Percentiles rank a stretch among this genome's conserved stretches.
These are phyloP conservation scores for Hafferia zeledoni DNA, from an alignment of 2,797 vertebrate species.

Conservation along the genomic window DNA sequence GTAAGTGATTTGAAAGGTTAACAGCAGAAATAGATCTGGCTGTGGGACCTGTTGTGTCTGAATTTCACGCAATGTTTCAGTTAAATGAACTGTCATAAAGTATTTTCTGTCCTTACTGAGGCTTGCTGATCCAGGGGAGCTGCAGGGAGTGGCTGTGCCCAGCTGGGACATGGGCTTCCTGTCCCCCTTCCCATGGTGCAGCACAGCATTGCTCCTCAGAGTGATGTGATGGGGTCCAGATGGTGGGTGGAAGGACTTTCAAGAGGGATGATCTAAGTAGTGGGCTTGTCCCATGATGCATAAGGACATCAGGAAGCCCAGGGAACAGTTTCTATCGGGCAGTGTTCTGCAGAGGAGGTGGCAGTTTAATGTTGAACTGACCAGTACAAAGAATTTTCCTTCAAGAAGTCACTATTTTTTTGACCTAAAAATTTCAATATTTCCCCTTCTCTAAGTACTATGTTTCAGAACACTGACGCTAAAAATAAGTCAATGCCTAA, in stretches of 20 bases:
- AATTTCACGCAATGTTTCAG: neutral
- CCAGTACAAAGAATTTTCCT: neutral
- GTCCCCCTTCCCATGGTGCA: neutral
- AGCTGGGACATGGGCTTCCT: neutral
- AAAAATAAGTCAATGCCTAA: neutral
- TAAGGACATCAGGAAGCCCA: neutral
- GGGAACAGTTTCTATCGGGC: neutral
- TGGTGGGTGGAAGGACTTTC: neutral
- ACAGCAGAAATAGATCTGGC: neutral
- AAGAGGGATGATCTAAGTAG: neutral
- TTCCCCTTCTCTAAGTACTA: neutral
- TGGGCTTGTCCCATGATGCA: neutral
- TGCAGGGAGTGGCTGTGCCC: neutral
- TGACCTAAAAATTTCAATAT: neutral
- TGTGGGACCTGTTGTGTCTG: neutral
- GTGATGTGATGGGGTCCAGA: accelerated
- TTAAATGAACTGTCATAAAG: neutral
- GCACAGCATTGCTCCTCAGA: neutral
- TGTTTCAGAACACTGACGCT: neutral
- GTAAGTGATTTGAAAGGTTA: neutral
- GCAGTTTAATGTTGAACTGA: neutral
- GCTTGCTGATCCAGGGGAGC: neutral
- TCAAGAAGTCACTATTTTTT: neutral
- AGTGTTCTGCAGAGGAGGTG: neutral
- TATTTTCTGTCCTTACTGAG: neutral